Evolutionary conservation across 2,113 vertebrate species (phyloP).

Genomic region (Ciconia maguari): DNA sequence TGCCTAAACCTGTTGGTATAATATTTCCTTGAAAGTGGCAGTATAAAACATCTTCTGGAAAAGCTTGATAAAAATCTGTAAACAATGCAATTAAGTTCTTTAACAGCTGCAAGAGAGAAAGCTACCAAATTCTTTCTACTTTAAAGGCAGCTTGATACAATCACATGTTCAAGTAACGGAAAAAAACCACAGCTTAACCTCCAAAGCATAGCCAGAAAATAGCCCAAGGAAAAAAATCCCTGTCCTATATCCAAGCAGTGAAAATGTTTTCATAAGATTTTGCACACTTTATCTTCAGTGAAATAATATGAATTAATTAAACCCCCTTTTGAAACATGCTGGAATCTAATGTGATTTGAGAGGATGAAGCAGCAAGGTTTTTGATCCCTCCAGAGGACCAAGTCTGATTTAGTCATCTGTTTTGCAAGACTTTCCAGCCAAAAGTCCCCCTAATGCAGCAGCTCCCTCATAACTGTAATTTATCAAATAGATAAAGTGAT

Average conservation of each 20-base stretch:
- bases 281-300: not conserved
- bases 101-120: not conserved
- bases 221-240: not conserved
- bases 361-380: not conserved
- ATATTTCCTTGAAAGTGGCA: constrained; percentile 39
- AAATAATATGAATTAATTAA: not conserved
- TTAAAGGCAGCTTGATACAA: constrained; percentile 1
- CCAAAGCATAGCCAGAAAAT: not conserved
- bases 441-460: not conserved
- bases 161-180: not conserved
- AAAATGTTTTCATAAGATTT: not conserved
- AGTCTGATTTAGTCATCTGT: not conserved
- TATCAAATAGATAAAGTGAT: not conserved
- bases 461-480: not conserved
- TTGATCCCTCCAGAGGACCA: not conserved
- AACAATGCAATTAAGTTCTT: not conserved
- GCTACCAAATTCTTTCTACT: not conserved
- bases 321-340: not conserved
- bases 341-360: not conserved
- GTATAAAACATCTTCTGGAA: not conserved
- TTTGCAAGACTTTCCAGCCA: not conserved
- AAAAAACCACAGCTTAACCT: not conserved
- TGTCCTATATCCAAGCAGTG: not conserved
- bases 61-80: constrained; percentile 18
- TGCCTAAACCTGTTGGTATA: constrained; percentile 16